Base-by-base conservation (phyloP, 1,140 invertebrate species). In the Drosophila pachea region DNA sequence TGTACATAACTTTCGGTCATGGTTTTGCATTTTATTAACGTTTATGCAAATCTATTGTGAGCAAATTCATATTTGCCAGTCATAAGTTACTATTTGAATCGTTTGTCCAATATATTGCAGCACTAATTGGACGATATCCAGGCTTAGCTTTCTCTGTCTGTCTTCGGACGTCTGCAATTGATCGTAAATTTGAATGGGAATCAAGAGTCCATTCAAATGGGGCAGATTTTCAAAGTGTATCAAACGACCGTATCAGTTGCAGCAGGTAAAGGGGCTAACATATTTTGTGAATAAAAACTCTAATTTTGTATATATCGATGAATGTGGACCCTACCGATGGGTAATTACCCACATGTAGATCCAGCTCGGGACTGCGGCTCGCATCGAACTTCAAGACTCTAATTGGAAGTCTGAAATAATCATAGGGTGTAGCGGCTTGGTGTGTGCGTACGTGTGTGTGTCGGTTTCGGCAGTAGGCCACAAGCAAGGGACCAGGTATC, bases 261-360 rank as follows among this genome's bases (percentile, higher is more conserved):
- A 32, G 14, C 12, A 63, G 42, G 36, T 35, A 40, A 38, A 45
- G 16, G 31, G 47, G 9, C 7, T 14, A 29, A 47, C n/a, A 38
- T 54, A 12, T 54, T 16, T 38, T 45, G 31, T 2, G 12, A 53
- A 58, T 53, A 49, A 7, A 64, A 68, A 54, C 65, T 69, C 67
- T 65, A 65, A 60, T 60, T 65, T 65, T 32, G 61, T 43, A 11
- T 58, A 50, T 58, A 59, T 65, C 54, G 72, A 82, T 78, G 78
- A 71, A 75, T 68, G 42, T 40, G 33, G 33, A 14, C 35, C 32
- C 43, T 64, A 52, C 56, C 45, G 59, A 64, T 22, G 22, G 22
- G 22, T 73, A 83, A 83, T 83, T 83, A 83, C 63, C 68, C 73
- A 67, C 78, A 83, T 84, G 78, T 75, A 82, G 55, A 82, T 58